phyloP scores from a whole-genome alignment of 2,113 vertebrate species.

The Boleophthalmus pectinirostris region DNA sequence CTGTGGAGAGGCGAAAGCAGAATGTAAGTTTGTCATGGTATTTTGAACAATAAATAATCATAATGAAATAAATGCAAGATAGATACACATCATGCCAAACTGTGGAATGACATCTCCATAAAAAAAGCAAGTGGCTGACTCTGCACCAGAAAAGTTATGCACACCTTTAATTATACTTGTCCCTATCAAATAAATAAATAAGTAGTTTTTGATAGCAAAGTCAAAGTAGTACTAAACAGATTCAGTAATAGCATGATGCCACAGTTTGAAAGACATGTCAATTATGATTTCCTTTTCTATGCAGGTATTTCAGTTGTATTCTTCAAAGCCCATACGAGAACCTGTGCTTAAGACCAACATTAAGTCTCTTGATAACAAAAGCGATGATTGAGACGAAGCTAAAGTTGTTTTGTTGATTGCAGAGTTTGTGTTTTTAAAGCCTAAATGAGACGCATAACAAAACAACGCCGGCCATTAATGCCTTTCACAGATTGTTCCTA shows the following conservation, averaged over 20 bases:
- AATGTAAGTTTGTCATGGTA: background rate
- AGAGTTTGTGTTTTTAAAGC: constrained; percentile 32
- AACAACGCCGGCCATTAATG: constrained; percentile 40
- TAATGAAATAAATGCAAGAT: background rate
- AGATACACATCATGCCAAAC: background rate
- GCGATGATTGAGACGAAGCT: constrained; percentile 60
- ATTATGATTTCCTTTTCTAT: background rate
- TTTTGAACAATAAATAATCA: background rate
- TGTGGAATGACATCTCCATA: no score
- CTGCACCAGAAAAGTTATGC: no score
- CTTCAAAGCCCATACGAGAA: constrained; percentile 33
- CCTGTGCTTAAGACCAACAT: background rate
- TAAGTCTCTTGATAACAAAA: background rate
- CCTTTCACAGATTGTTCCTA: constrained; percentile 45
- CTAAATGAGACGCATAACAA: constrained; percentile 40
- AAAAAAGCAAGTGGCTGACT: no score
- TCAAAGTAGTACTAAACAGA: no score
- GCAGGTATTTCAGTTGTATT: background rate
- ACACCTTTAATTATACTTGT: no score
- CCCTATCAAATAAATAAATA: no score
- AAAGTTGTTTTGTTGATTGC: constrained; percentile 49
- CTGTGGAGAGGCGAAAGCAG: background rate
- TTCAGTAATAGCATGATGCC: background rate
- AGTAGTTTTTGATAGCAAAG: no score
- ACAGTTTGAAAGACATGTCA: background rate